Evolutionary conservation across 2,797 vertebrate species (phyloP).

Genomic region (Synaphobranchus kaupii): DNA sequence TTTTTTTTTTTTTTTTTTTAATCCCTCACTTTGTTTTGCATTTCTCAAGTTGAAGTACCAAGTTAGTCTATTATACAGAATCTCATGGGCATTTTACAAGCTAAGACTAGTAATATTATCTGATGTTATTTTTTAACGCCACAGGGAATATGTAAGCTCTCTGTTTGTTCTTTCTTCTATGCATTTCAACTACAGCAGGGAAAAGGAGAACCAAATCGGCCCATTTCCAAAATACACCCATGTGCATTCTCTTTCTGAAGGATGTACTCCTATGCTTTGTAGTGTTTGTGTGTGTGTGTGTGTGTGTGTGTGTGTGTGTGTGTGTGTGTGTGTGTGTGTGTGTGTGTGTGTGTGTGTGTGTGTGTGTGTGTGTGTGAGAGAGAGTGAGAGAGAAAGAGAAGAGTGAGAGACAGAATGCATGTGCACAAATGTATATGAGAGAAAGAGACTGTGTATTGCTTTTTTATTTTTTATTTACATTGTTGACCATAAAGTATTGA

Average conservation of each 20-base stretch:
- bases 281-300: conserved; percentile 52
- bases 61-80: conserved; percentile 55
- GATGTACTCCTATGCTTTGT: conserved; percentile 56
- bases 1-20: conserved; percentile 33
- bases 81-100: conserved; percentile 62
- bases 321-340: conserved; percentile 48
- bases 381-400: conserved; percentile 19
- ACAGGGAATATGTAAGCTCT: conserved; percentile 65
- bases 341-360: conserved; percentile 43
- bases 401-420: neutral
- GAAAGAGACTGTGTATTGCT: conserved; percentile 27
- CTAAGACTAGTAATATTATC: conserved; percentile 63
- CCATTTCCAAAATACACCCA: conserved; percentile 63
- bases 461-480: conserved; percentile 44
- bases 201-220: conserved; percentile 56
- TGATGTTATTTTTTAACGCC: conserved; percentile 65
- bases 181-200: conserved; percentile 71
- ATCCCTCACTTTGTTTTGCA: conserved; percentile 35
- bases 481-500: conserved; percentile 54
- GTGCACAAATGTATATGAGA: conserved; percentile 21
- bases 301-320: conserved; percentile 40
- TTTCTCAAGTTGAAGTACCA: conserved; percentile 46
- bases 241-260: conserved; percentile 66
- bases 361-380: conserved; percentile 36
- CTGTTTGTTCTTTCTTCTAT: conserved; percentile 70